phyloP scores from a whole-genome alignment of 2,888 invertebrate genomes.

The Charanyca ferruginea region DNA sequence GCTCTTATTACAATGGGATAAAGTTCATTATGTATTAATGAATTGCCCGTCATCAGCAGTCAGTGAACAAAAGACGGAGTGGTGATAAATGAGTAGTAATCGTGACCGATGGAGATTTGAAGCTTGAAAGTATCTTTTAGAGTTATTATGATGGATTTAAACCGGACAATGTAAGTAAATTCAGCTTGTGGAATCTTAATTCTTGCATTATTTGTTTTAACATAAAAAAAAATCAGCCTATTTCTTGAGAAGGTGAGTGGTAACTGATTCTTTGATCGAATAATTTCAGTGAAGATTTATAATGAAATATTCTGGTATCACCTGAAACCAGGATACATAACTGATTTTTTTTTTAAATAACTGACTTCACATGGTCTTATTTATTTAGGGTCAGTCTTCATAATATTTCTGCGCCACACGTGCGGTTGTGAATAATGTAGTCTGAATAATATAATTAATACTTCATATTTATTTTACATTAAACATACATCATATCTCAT shows the following conservation, averaged over 20 bases:
- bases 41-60: constrained; percentile 61
- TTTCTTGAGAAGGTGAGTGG: neutral
- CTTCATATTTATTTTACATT: too few relatives aligned
- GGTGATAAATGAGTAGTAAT: constrained; percentile 70
- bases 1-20: constrained; percentile 68
- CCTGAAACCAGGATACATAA: too few relatives aligned
- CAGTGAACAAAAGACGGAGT: constrained; percentile 63
- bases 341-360: too few relatives aligned
- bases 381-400: too few relatives aligned
- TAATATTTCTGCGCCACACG: too few relatives aligned
- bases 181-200: constrained; percentile 9
- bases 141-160: constrained; percentile 29
- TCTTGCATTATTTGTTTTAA: neutral
- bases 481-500: too few relatives aligned
- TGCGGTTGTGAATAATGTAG: too few relatives aligned
- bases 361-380: too few relatives aligned
- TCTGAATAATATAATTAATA: too few relatives aligned
- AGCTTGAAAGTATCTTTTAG: constrained; percentile 53
- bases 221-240: too few relatives aligned
- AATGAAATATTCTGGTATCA: neutral
- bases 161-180: neutral
- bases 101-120: constrained; percentile 53
- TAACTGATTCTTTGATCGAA: neutral
- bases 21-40: constrained; percentile 67
- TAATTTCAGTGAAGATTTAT: neutral